Evolutionary conservation across 2,888 invertebrate species (phyloP).

Genomic region (Melikaiella ostensackeni): DNA sequence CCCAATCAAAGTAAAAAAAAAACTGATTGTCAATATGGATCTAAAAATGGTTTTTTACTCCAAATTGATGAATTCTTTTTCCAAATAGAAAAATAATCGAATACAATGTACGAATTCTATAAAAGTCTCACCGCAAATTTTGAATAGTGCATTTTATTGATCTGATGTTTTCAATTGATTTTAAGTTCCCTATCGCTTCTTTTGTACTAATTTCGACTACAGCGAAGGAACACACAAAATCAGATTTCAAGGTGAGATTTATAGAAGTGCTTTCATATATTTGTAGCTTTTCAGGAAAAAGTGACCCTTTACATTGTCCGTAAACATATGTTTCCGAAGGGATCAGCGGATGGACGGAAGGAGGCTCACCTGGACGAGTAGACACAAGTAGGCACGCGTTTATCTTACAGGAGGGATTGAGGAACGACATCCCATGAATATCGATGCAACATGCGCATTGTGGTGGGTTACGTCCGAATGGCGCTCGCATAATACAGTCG

Average conservation of each 20-base stretch:
- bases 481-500: constrained; percentile 51
- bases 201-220: not conserved
- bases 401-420: constrained; percentile 19
- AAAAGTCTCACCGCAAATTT: too few species aligned
- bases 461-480: constrained; percentile 49
- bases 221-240: not conserved
- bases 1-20: too few species aligned
- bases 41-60: too few species aligned
- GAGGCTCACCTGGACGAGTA: constrained; percentile 60
- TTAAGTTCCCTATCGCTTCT: too few species aligned
- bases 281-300: constrained; percentile 59
- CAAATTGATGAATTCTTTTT: too few species aligned
- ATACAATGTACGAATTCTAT: too few species aligned
- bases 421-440: constrained; percentile 53
- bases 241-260: not conserved
- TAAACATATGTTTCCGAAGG: too few species aligned
- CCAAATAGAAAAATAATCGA: too few species aligned
- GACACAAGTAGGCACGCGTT: constrained; percentile 20
- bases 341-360: too few species aligned
- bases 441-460: constrained; percentile 62
- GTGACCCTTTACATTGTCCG: constrained; percentile 44
- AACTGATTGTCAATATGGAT: too few species aligned
- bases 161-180: too few species aligned
- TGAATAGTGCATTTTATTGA: too few species aligned
- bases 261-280: constrained; percentile 42